phyloP scores from a whole-genome alignment of 92 coral and sea anemone species.

The Umimayanthus kanabou region DNA sequence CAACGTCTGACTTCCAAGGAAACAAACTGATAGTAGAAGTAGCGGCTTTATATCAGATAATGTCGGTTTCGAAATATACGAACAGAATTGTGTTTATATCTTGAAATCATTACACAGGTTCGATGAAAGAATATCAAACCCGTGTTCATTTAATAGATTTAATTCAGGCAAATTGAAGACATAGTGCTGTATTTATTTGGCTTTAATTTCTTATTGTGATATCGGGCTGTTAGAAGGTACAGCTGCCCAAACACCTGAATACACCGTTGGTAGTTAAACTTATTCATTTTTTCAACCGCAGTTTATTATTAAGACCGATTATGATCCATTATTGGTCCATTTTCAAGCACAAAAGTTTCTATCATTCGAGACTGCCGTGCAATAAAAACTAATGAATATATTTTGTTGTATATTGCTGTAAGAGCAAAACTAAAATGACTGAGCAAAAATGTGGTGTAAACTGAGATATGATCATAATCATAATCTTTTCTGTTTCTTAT shows the following conservation, averaged over 20 bases:
- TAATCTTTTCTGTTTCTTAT: too few species aligned
- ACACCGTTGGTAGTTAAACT: neutral
- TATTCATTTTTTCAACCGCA: neutral
- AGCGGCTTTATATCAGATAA: neutral
- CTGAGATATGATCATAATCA: too few species aligned
- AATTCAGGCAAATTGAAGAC: neutral
- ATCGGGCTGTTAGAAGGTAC: neutral
- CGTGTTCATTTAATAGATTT: neutral
- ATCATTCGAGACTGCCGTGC: too few species aligned
- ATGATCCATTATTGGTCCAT: neutral
- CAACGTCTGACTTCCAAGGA: neutral
- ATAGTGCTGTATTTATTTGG: neutral
- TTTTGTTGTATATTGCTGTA: neutral
- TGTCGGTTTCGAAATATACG: neutral
- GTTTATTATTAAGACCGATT: neutral
- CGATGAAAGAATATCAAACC: neutral
- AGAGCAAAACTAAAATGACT: neutral
- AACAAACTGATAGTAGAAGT: neutral
- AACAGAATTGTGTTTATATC: neutral
- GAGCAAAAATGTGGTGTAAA: too few species aligned
- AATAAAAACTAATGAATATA: too few species aligned
- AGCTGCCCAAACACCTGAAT: neutral
- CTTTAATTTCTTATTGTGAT: too few species aligned
- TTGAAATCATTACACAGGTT: neutral
- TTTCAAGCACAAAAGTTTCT: too few species aligned